Percentiles rank a stretch among this genome's conserved stretches.
These are phyloP conservation scores for Eupristina koningsbergeri DNA, from an alignment of 1,140 invertebrate species.

Conservation along the genomic window DNA sequence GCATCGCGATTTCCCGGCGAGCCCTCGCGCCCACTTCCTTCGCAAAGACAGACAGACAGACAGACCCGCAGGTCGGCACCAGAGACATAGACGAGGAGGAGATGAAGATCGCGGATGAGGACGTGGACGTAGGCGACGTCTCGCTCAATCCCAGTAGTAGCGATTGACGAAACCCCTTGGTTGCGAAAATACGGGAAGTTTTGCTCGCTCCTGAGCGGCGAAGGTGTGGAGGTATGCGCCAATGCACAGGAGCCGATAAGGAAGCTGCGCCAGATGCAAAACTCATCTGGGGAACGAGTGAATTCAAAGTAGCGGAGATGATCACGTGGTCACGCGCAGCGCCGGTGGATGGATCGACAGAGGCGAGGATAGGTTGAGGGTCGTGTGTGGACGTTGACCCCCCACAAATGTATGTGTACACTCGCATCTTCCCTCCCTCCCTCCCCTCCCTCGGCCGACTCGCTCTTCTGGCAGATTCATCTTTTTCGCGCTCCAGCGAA, in stretches of 20 bases:
- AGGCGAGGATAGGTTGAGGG: constrained; percentile 69
- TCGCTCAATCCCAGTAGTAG: neutral
- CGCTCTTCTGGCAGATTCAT: neutral
- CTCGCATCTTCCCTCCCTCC: neutral
- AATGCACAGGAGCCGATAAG: constrained; percentile 19
- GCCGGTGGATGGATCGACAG: constrained; percentile 13
- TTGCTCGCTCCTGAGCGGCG: no score
- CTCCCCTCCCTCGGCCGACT: neutral
- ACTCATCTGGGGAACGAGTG: neutral
- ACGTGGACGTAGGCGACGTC: no score
- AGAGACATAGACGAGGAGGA: no score
- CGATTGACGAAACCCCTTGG: neutral
- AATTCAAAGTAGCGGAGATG: neutral
- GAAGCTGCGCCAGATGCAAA: neutral
- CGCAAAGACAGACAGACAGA: no score
- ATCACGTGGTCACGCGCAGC: neutral
- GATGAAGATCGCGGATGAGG: no score
- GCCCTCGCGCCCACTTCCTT: neutral
- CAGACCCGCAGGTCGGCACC: no score
- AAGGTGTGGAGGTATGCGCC: neutral
- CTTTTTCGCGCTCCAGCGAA: constrained; percentile 4
- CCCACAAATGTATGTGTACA: constrained; percentile 46
- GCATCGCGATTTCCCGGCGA: neutral
- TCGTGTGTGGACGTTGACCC: constrained; percentile 71
- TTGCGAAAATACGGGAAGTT: constrained; percentile 17